phyloP scores from a whole-genome alignment of 2,113 vertebrate genomes.

The Antechinus stuartii region DNA sequence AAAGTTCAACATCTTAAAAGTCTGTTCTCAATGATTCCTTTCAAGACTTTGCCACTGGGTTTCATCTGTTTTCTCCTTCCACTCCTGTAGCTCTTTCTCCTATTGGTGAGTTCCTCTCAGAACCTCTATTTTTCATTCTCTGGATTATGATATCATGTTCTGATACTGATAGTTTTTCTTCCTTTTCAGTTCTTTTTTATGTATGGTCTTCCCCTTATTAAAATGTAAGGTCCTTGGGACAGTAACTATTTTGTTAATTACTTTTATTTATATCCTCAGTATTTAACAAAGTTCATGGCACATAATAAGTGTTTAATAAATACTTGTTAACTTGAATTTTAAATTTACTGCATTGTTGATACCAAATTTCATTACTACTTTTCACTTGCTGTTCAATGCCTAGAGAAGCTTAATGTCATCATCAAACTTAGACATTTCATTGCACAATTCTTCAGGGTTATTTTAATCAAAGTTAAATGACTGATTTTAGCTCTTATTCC shows the following conservation, averaged over 20 bases:
- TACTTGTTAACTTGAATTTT: not conserved
- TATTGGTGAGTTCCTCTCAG: not conserved
- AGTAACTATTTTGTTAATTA: not conserved
- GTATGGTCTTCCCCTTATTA: not conserved
- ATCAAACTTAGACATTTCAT: not conserved
- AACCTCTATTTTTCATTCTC: not conserved
- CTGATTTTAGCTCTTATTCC: constrained; percentile 5
- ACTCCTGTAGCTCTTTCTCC: not conserved
- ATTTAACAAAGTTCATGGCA: not conserved
- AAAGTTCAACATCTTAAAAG: constrained; percentile 43
- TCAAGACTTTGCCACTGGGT: not conserved
- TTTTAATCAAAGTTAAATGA: constrained; percentile 62
- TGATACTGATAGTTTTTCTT: not conserved
- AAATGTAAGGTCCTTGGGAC: not conserved
- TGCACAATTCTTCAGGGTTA: constrained; percentile 45
- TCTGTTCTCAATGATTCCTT: constrained; percentile 56
- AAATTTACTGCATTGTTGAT: not conserved
- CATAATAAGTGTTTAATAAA: not conserved
- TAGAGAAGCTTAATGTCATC: constrained; percentile 39
- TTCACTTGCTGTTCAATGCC: not conserved
- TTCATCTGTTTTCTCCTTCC: not conserved
- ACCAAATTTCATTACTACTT: not conserved
- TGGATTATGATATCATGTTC: not conserved
- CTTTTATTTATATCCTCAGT: not conserved
- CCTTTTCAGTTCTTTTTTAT: not conserved